Conservation (phyloP, 2,113 vertebrate species). For the Tretioscincus oriximinensis region DNA sequence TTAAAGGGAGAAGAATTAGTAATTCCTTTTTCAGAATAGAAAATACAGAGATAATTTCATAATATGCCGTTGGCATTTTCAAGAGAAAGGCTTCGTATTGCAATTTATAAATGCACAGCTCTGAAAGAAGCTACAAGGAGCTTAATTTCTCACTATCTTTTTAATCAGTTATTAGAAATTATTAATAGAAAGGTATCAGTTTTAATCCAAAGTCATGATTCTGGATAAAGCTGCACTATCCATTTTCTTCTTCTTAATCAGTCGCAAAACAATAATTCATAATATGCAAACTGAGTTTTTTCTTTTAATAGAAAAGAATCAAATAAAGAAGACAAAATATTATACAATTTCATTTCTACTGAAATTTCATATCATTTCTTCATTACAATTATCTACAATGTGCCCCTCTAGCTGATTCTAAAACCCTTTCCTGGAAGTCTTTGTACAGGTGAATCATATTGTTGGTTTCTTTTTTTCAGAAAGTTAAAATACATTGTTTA, state of each 20-base stretch:
- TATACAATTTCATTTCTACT: conserved; percentile 49
- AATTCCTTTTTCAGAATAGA: background rate
- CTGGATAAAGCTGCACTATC: background rate
- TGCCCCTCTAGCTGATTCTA: conserved; percentile 57
- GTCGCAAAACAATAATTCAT: background rate
- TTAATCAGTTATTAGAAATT: background rate
- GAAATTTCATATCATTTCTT: background rate
- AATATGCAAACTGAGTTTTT: background rate
- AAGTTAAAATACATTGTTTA: background rate
- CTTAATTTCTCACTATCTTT: background rate
- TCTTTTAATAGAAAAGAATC: background rate
- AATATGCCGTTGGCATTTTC: background rate
- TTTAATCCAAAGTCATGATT: background rate
- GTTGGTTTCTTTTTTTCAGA: conserved; percentile 25
- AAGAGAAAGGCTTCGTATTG: background rate
- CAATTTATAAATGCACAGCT: conserved; percentile 8
- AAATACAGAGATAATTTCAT: background rate
- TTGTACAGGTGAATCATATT: conserved; percentile 48
- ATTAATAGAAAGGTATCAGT: background rate
- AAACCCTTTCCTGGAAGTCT: conserved; percentile 53
- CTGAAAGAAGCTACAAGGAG: background rate
- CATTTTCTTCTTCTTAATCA: background rate
- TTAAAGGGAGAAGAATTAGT: background rate
- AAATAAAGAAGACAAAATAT: background rate
- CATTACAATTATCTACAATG: conserved; percentile 30